Base-by-base conservation (phyloP, 2,888 invertebrate genomes). In the Girardia tigrina region DNA sequence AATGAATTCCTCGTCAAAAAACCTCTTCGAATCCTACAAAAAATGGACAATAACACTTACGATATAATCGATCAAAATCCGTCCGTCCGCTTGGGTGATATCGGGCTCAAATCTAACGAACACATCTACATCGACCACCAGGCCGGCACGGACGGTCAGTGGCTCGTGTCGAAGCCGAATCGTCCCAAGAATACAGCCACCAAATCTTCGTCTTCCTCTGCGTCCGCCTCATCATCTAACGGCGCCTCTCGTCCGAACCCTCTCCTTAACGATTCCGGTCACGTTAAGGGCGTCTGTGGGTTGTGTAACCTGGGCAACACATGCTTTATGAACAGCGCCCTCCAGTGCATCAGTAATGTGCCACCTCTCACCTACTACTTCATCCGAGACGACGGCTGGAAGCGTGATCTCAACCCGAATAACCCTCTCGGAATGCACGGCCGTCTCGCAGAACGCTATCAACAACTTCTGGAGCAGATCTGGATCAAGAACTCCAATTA, bases 311-410 rank as follows among this genome's bases (percentile, higher is more conserved):
- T 78, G 20, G 78, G 78, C 4, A 78, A 78, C 42, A 78, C 78
- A 1, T 78, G 78, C 71, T 78, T 78, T 71, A 78, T 78, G 78
- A 78, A 78, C 28, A 73, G 73, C 26, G 75, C 78, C 1, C 26
- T 78, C 75, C 83, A 88, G 85, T 88, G 88, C 79, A 83, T 88
- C 83, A 86, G 86, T 78, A 88, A 88, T 80, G 86, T 87, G 23
- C 86, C 86, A 0, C 1, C 29, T 6, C 27, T 77, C 12, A 77
- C 71, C 4, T 27, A 28, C 12, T 77, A 26, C 42, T 77, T 72
- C 28, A 36, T 36, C 36, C 26, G 4, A 1, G 4, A 2, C 14
- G 28, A 28, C 0, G n/a, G n/a, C n/a, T 77, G 77, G 77, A 8
- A 26, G 8, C 0, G n/a, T 12, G 72, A 77, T 4, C 14, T 77